Evolutionary conservation across 2,888 invertebrate genomes (phyloP).

Genomic region (Acrobasis repandana): DNA sequence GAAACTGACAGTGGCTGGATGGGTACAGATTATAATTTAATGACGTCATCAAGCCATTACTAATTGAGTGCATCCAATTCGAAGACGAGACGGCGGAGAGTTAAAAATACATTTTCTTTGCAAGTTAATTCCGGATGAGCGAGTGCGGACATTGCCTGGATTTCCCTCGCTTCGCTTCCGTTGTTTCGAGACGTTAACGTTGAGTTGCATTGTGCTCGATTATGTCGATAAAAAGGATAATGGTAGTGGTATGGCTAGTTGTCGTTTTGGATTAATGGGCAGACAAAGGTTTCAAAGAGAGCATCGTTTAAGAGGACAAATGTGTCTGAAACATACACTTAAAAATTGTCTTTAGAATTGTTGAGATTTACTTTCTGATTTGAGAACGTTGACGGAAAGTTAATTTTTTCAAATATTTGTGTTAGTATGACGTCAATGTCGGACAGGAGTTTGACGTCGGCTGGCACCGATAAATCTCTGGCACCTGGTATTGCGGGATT

Average conservation of each 20-base stretch:
- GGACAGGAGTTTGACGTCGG: constrained; percentile 71
- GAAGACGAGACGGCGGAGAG: constrained; percentile 68
- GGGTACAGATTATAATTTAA: constrained; percentile 38
- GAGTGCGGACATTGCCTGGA: constrained; percentile 22
- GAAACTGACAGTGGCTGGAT: not conserved
- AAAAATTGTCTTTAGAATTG: too few species aligned
- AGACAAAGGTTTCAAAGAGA: not conserved
- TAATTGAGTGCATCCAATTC: constrained; percentile 68
- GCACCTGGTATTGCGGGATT: constrained; percentile 63
- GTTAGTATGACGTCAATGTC: not conserved
- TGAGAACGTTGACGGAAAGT: too few species aligned
- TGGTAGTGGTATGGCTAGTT: not conserved
- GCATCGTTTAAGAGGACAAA: not conserved
- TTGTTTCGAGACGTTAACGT: constrained; percentile 22
- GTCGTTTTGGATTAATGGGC: not conserved
- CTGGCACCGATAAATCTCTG: constrained; percentile 65
- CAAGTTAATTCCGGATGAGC: constrained; percentile 20
- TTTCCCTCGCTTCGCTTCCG: constrained; percentile 24
- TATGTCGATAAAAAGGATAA: constrained; percentile 11
- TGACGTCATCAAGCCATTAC: constrained; percentile 54
- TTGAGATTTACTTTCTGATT: too few species aligned
- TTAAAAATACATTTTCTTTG: constrained; percentile 19
- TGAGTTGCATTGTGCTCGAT: constrained; percentile 17
- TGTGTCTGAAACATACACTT: not conserved
- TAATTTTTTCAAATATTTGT: too few species aligned